These are phyloP conservation scores for Acropora yongei DNA, from an alignment of 64 coral and sea anemone genomes.

Conservation along the genomic window DNA sequence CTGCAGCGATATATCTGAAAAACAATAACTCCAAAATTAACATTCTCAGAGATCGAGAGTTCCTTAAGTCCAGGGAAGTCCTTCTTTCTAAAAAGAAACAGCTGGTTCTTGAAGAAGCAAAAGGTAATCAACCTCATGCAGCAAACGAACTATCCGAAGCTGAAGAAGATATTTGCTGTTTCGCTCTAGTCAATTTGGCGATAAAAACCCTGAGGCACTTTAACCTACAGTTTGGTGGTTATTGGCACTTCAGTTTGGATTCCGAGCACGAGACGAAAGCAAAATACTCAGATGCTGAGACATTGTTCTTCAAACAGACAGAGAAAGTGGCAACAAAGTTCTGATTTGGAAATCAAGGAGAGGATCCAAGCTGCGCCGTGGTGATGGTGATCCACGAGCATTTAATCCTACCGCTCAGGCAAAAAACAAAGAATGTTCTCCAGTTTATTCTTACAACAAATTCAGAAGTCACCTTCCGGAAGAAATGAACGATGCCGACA, in stretches of 20 bases:
- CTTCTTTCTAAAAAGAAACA: too few species aligned
- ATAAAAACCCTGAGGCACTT: conserved; percentile 34
- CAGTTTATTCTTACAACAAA: conserved; percentile 5
- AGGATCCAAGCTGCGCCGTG: conserved; percentile 38
- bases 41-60: conserved; percentile 28
- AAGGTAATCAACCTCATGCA: too few species aligned
- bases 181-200: background rate
- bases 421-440: conserved; percentile 44
- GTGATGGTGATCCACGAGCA: conserved; percentile 1
- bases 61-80: too few species aligned
- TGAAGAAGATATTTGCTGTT: conserved; percentile 58
- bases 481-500: too few species aligned
- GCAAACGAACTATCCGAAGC: conserved; percentile 14
- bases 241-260: conserved; percentile 66
- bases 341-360: background rate
- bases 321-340: conserved; percentile 20
- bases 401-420: conserved; percentile 33
- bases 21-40: conserved; percentile 11
- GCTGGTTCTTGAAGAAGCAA: too few species aligned
- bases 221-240: conserved; percentile 5
- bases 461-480: too few species aligned
- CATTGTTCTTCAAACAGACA: conserved; percentile 38
- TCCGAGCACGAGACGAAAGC: conserved; percentile 51
- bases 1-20: conserved; percentile 46
- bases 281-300: conserved; percentile 45